Evolutionary conservation across 2,797 vertebrate species (phyloP).

Genomic region (Pelochelys cantorii): DNA sequence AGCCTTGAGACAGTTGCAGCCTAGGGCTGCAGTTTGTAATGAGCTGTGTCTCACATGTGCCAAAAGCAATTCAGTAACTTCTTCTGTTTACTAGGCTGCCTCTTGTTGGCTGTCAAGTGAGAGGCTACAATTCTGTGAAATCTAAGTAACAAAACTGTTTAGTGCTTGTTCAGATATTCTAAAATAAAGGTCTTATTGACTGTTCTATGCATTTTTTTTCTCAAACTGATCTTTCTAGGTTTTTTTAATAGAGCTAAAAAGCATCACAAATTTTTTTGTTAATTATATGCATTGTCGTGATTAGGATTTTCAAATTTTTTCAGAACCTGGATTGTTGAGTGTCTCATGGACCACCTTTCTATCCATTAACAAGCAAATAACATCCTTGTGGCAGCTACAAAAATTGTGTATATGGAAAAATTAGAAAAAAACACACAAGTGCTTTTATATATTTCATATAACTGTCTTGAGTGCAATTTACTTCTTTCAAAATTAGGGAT

Average conservation of each 20-base stretch:
- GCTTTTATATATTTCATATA: background rate
- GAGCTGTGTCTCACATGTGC: background rate
- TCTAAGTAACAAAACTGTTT: background rate
- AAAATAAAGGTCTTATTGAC: background rate
- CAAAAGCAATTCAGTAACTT: slow-evolving; percentile 51
- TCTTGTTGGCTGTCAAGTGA: slow-evolving; percentile 43
- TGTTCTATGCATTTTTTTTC: background rate
- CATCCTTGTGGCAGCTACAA: background rate
- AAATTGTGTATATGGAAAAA: background rate
- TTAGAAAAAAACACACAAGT: background rate
- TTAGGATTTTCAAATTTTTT: background rate
- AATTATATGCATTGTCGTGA: background rate
- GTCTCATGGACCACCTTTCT: background rate
- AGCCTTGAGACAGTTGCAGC: slow-evolving; percentile 63
- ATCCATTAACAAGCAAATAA: background rate
- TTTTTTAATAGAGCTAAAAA: slow-evolving; percentile 4
- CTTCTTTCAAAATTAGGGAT: background rate
- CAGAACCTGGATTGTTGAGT: background rate
- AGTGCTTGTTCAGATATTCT: background rate
- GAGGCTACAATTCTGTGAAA: background rate
- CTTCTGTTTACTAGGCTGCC: slow-evolving; percentile 30
- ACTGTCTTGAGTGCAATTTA: background rate
- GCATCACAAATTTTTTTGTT: background rate
- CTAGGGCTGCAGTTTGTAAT: slow-evolving; percentile 63
- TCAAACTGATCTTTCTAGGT: background rate